Conservation (phyloP, 2,888 invertebrate species). For the Orthosia cruda region DNA sequence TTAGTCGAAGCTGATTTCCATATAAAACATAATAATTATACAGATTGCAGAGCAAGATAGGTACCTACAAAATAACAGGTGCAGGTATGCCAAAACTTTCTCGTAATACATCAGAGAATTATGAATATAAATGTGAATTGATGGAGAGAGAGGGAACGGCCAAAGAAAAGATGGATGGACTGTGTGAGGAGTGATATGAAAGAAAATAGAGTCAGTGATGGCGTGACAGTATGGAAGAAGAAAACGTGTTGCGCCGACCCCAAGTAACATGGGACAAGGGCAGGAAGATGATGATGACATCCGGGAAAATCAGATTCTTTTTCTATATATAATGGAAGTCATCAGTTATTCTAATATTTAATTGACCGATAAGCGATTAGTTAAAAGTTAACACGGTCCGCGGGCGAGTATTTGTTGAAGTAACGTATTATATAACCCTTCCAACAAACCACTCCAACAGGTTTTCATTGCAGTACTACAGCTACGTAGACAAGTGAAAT, state of each 20-base stretch:
- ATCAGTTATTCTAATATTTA: constrained; percentile 13
- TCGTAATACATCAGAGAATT: no score
- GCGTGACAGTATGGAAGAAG: no score
- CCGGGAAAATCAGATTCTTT: neutral
- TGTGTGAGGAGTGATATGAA: no score
- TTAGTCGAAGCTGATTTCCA: neutral
- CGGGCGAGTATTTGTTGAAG: constrained; percentile 50
- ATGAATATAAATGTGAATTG: no score
- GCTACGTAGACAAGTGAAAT: constrained; percentile 62
- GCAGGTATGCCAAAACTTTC: neutral
- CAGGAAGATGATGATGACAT: neutral
- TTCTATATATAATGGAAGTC: neutral
- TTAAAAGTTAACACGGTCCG: constrained; percentile 41
- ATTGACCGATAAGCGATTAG: constrained; percentile 44
- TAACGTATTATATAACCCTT: constrained; percentile 60
- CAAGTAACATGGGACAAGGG: no score
- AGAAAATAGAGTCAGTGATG: no score
- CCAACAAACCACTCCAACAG: constrained; percentile 66
- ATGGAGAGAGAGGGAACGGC: no score
- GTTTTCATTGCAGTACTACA: constrained; percentile 60
- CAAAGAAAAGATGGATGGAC: no score
- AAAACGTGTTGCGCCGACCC: no score
- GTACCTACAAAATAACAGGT: neutral
- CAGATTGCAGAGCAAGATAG: no score
- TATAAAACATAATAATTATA: neutral